Evolutionary conservation across 2,113 vertebrate species (phyloP).

Genomic region (Corvus hawaiiensis): DNA sequence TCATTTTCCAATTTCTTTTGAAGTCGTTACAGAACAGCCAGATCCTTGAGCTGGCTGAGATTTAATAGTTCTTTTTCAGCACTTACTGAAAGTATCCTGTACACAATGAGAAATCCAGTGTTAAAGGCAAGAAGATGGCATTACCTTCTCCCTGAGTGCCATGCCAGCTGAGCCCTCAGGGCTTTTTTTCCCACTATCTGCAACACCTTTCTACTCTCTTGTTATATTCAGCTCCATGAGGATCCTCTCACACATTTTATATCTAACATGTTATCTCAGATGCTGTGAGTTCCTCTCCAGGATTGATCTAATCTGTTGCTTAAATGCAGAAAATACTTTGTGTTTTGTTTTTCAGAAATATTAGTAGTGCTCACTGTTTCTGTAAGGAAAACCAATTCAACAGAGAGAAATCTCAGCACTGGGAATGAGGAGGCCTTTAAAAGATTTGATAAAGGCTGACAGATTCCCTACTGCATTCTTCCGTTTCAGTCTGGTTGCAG

Average conservation of each 20-base stretch:
- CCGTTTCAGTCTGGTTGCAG: background rate
- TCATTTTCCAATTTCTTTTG: slow-evolving; percentile 31
- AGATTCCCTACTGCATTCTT: background rate
- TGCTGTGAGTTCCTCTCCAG: background rate
- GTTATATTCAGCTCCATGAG: background rate
- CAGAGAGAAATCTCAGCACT: background rate
- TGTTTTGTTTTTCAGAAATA: background rate
- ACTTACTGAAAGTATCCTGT: background rate
- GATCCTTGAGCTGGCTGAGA: background rate
- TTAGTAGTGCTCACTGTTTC: background rate
- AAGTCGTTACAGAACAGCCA: background rate
- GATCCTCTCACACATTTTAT: background rate
- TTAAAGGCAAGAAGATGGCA: background rate
- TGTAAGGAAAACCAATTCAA: background rate
- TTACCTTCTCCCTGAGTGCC: background rate
- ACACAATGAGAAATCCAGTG: background rate
- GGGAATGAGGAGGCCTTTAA: background rate
- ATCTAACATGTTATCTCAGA: background rate
- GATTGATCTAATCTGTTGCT: background rate
- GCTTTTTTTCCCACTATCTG: background rate
- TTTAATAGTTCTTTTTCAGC: background rate
- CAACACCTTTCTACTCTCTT: background rate
- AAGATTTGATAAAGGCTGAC: background rate
- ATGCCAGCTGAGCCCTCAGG: background rate
- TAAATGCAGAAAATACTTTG: background rate